Conservation (phyloP, 1,140 invertebrate species). For the Trichoplusia ni region DNA sequence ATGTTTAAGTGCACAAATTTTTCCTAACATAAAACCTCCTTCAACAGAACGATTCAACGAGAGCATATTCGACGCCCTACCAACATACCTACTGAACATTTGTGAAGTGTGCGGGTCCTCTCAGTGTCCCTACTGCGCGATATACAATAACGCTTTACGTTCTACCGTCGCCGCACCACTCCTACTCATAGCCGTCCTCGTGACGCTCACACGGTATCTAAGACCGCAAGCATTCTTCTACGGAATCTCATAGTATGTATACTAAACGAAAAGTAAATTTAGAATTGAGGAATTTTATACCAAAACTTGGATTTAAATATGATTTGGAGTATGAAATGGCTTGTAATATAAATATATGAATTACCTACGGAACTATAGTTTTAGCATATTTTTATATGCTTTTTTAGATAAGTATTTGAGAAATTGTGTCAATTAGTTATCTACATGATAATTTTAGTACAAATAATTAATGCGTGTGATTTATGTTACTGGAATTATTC, state of each 20-base stretch:
- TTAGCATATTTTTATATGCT: no score
- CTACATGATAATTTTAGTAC: no score
- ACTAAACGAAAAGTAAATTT: neutral
- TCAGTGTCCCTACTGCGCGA: constrained; percentile 98
- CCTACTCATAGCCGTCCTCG: constrained; percentile 54
- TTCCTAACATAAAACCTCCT: constrained; percentile 53
- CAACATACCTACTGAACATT: constrained; percentile 95
- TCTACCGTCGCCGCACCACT: constrained; percentile 62
- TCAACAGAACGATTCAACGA: constrained; percentile 94
- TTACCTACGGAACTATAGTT: no score
- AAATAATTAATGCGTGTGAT: no score
- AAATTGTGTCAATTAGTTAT: no score
- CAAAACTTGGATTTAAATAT: no score
- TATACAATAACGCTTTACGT: constrained; percentile 87
- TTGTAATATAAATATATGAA: no score
- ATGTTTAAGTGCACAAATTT: no score
- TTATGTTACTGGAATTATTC: no score
- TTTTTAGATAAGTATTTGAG: no score
- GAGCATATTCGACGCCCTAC: constrained; percentile 94
- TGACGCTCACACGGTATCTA: constrained; percentile 28
- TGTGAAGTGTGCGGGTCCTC: constrained; percentile 99
- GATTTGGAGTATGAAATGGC: no score
- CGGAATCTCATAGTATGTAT: constrained; percentile 10
- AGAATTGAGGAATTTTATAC: neutral
- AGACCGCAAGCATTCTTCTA: neutral